Conservation (phyloP, 2,113 vertebrate genomes). For the Hoplias malabaricus region DNA sequence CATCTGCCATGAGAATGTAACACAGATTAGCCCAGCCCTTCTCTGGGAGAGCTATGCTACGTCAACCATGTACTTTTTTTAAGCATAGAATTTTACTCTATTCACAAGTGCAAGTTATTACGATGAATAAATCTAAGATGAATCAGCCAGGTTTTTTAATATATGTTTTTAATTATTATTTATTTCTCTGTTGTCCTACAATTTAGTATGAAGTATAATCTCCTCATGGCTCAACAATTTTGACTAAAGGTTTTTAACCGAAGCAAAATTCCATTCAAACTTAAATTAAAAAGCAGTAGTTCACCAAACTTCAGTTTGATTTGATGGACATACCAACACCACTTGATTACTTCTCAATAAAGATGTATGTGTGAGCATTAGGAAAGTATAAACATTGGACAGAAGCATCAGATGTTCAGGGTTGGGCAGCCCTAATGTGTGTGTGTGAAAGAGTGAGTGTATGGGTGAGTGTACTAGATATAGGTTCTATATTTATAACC, state of each 20-base stretch:
- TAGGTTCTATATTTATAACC: constrained; percentile 63
- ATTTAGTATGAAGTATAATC: neutral
- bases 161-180: too few species aligned
- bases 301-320: too few species aligned
- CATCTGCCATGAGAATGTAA: neutral
- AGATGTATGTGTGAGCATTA: neutral
- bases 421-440: neutral
- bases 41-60: neutral
- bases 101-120: neutral
- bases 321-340: too few species aligned
- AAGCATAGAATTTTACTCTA: neutral
- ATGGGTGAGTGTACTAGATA: constrained; percentile 46
- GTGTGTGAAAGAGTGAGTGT: constrained; percentile 23
- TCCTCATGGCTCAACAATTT: neutral
- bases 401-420: neutral
- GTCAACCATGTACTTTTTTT: neutral
- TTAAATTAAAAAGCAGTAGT: too few species aligned
- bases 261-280: too few species aligned
- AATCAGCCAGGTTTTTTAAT: too few species aligned
- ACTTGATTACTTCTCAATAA: too few species aligned
- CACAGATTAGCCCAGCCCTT: neutral
- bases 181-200: neutral
- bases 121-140: too few species aligned
- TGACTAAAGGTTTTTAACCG: too few species aligned
- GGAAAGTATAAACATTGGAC: neutral